Conservation (phyloP, 2,797 vertebrate species). For the Bryconaethiops microstoma region DNA sequence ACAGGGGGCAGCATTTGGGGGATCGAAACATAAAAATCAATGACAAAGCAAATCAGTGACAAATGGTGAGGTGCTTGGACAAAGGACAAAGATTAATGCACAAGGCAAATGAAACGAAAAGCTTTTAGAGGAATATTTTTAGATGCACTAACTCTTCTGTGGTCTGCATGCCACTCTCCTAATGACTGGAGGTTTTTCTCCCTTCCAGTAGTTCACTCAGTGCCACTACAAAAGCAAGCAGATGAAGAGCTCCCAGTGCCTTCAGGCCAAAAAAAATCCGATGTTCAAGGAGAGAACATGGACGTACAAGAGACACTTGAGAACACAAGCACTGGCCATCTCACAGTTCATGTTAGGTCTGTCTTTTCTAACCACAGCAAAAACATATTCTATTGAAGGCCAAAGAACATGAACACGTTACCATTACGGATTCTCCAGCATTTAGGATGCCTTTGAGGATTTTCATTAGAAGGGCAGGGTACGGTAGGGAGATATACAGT, state of each 20-base stretch:
- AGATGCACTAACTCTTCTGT: not conserved
- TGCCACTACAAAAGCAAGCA: constrained; percentile 13
- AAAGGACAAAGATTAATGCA: not conserved
- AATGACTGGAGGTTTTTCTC: not conserved
- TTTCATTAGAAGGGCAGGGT: constrained; percentile 5
- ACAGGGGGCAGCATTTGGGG: not conserved
- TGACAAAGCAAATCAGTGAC: not conserved
- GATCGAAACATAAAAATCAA: constrained; percentile 7
- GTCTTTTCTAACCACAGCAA: constrained; percentile 27
- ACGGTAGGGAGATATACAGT: constrained; percentile 2
- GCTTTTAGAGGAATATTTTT: constrained; percentile 1
- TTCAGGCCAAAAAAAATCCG: constrained; percentile 3
- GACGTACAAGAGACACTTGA: constrained; percentile 12
- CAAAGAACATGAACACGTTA: constrained; percentile 22
- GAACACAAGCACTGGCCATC: constrained; percentile 5
- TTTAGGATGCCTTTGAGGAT: constrained; percentile 25
- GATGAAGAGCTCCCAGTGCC: constrained; percentile 15
- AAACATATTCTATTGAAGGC: constrained; percentile 30
- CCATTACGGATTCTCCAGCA: constrained; percentile 1
- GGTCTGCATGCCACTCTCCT: constrained; percentile 2
- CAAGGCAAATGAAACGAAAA: constrained; percentile 8
- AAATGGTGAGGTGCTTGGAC: not conserved
- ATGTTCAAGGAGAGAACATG: constrained; percentile 6
- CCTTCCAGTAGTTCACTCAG: constrained; percentile 6
- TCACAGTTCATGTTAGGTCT: not conserved